Evolutionary conservation across 2,888 invertebrate species (phyloP), one percentile per base, ranked within the genome.

Genomic region (Endomychus coccineus): DNA sequence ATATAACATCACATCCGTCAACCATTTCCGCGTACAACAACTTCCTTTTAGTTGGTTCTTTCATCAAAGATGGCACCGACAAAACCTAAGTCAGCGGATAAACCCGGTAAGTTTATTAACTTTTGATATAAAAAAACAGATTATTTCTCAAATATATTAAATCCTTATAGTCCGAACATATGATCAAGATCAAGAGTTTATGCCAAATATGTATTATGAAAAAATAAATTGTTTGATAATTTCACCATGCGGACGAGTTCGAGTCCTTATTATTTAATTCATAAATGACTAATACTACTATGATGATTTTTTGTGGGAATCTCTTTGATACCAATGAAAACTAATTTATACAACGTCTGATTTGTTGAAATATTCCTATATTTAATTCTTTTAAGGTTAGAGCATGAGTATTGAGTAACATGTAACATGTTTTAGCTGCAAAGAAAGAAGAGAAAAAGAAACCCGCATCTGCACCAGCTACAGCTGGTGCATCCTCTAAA

Each of bases 61-160:
- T 49, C 56, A 43, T 42, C 44, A 38, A 48, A 78, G 71, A 89
- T 89, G 89, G 84, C 86, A 75, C 87, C 88, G 57, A 77, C 80
- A 68, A 89, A 89, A 76, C 81, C 73, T 49, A 75, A 75, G 61
- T 65, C 85, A 65, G 77, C 83, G 59, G 86, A 87, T 64, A 86
- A 87, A 74, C 73, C 86, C 71, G 84, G 85, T 85, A 78, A 71
- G 74, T 69, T 3, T 29, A 16, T 19, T 14, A 19, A 15, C 11
- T 10, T 6, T 16, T 16, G 16, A 16, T 4, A 29, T 16, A 9
- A 16, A 29, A 3, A 4, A 10, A 6, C 4, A n/a, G n/a, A 6
- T 24, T 24, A 6, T 10, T 24, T 6, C 11, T 4, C 4, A 10
- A 11, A 24, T 6, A 24, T 4, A 6, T 6, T 6, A 24, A 10